These are phyloP conservation scores for Pseudochromis fuscus DNA, from an alignment of 2,797 vertebrate species.

Conservation along the genomic window DNA sequence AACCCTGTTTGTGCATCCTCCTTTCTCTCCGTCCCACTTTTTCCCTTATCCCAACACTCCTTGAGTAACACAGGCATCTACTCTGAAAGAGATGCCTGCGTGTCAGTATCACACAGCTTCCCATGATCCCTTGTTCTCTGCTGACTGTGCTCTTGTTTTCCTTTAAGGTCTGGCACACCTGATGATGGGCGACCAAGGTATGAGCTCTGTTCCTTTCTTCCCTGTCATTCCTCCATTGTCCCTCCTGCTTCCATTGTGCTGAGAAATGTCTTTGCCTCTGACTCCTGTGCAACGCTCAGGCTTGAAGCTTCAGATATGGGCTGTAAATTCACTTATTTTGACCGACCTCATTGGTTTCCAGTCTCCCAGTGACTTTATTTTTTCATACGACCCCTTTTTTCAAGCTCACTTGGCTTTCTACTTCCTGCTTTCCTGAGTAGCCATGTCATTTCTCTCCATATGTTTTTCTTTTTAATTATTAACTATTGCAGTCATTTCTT, in stretches of 20 bases:
- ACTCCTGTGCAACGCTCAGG: constrained; percentile 44
- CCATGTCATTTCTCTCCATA: constrained; percentile 29
- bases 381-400: constrained; percentile 57
- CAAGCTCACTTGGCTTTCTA: constrained; percentile 60
- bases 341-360: constrained; percentile 65
- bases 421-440: constrained; percentile 35
- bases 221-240: constrained; percentile 81
- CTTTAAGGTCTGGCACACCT: constrained; percentile 99
- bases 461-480: constrained; percentile 59
- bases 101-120: constrained; percentile 90
- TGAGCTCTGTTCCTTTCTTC: constrained; percentile 94
- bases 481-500: constrained; percentile 40
- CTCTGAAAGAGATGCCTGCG: constrained; percentile 90
- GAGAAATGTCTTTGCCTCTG: constrained; percentile 38
- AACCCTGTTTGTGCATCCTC: constrained; percentile 77
- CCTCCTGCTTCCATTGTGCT: constrained; percentile 63
- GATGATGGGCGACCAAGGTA: constrained; percentile 99
- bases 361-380: constrained; percentile 27
- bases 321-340: constrained; percentile 79
- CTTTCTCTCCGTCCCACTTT: constrained; percentile 63
- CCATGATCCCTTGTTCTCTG: constrained; percentile 95
- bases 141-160: constrained; percentile 99
- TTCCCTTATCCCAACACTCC: constrained; percentile 60
- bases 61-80: constrained; percentile 87
- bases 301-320: constrained; percentile 73